A percentile compares a stretch with the other conserved stretches of the same genome.
These are phyloP conservation scores for Percopsis omiscomaycus DNA, from an alignment of 2,797 vertebrate genomes.

Conservation along the genomic window DNA sequence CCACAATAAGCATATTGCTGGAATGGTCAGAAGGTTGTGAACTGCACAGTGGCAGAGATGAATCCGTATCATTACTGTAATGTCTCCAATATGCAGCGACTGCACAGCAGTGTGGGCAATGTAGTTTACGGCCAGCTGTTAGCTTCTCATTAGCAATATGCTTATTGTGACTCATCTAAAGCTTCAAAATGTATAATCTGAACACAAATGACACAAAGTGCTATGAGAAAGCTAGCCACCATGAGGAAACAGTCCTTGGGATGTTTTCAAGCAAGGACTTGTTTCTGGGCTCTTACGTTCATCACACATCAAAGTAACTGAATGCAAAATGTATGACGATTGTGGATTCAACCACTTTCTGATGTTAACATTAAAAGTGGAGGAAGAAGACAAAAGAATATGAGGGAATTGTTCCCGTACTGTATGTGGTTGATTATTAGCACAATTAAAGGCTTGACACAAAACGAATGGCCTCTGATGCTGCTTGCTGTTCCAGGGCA, in stretches of 20 bases:
- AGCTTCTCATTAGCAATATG: no score
- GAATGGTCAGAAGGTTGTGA: no score
- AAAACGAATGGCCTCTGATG: conserved; percentile 57
- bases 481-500: conserved; percentile 40
- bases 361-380: conserved; percentile 29
- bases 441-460: conserved; percentile 49
- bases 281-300: conserved; percentile 47
- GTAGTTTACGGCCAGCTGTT: no score
- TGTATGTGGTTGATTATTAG: conserved; percentile 41
- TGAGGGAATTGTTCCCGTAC: conserved; percentile 32
- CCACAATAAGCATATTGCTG: no score
- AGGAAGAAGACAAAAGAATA: conserved; percentile 14
- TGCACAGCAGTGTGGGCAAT: no score
- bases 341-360: conserved; percentile 20
- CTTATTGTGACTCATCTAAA: no score
- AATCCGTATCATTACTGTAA: no score
- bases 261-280: conserved; percentile 40
- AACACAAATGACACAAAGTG: conserved; percentile 1
- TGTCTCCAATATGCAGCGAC: no score
- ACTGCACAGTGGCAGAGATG: no score
- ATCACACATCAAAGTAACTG: not conserved
- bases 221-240: conserved; percentile 37
- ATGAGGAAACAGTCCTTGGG: conserved; percentile 41
- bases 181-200: no score
- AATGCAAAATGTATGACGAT: conserved; percentile 26